phyloP scores from a whole-genome alignment of 2,888 invertebrate genomes.

The Hoplodrina blanda region DNA sequence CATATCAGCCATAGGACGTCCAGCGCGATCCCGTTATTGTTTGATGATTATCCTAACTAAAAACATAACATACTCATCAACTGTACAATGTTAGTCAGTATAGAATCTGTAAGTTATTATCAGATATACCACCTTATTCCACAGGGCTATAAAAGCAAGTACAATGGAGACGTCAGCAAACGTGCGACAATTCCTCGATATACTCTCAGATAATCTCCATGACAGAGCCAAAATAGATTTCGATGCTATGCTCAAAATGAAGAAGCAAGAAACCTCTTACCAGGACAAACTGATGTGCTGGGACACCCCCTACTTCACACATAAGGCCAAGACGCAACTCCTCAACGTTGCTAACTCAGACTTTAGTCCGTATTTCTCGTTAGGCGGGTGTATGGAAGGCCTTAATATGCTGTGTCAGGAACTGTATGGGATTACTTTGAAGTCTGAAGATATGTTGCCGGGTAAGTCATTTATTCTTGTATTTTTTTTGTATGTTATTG shows the following conservation, averaged over 20 bases:
- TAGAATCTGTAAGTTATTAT: too few species aligned
- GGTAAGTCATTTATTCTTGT: constrained; percentile 79
- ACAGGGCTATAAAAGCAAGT: constrained; percentile 96
- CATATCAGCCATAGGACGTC: too few species aligned
- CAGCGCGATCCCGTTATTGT: too few species aligned
- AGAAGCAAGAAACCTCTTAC: constrained; percentile 85
- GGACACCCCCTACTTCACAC: constrained; percentile 97
- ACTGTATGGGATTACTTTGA: constrained; percentile 95
- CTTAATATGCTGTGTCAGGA: constrained; percentile 96
- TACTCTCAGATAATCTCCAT: constrained; percentile 93
- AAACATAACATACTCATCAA: too few species aligned
- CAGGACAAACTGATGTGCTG: constrained; percentile 91
- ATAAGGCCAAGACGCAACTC: constrained; percentile 93
- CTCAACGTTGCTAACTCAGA: constrained; percentile 93
- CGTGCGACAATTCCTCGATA: constrained; percentile 95
- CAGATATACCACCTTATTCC: constrained; percentile 38
- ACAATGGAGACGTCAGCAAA: constrained; percentile 95
- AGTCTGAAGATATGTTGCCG: constrained; percentile 93
- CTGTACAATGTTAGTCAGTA: too few species aligned
- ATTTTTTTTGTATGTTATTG: background rate
- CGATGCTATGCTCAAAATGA: constrained; percentile 94
- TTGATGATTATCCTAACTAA: too few species aligned
- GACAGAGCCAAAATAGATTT: constrained; percentile 94
- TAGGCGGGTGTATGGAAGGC: constrained; percentile 99
- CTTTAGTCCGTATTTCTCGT: constrained; percentile 96